These are phyloP conservation scores for Chymomyza fuscimana DNA, from an alignment of 2,888 invertebrate genomes.

Conservation along the genomic window DNA sequence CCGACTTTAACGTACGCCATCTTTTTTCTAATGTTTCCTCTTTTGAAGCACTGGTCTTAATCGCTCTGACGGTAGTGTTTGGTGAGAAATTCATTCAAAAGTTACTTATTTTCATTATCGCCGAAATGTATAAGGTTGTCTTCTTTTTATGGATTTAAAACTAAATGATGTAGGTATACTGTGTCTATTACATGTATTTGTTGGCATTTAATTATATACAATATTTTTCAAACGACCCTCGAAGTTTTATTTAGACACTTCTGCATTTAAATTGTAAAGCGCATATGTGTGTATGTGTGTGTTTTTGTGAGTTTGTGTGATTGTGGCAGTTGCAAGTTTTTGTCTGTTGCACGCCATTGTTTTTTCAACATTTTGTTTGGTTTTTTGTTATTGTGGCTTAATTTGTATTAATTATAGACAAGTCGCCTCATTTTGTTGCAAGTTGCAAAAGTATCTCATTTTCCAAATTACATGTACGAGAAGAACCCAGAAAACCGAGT, in stretches of 20 bases:
- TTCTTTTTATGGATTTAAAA: too few relatives aligned
- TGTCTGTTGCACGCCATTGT: conserved; percentile 3
- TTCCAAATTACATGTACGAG: conserved; percentile 58
- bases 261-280: background rate
- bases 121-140: too few relatives aligned
- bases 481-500: conserved; percentile 14
- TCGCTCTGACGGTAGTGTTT: too few relatives aligned
- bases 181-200: too few relatives aligned
- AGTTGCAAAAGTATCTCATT: conserved; percentile 71
- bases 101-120: too few relatives aligned
- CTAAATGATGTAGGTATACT: too few relatives aligned
- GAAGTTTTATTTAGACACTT: background rate
- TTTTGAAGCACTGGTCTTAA: too few relatives aligned
- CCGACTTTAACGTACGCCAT: too few relatives aligned
- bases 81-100: too few relatives aligned
- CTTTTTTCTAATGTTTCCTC: too few relatives aligned
- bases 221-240: too few relatives aligned
- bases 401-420: conserved; percentile 63
- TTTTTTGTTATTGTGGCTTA: conserved; percentile 20
- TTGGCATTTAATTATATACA: too few relatives aligned
- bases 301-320: background rate
- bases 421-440: conserved; percentile 30
- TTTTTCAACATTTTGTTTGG: background rate
- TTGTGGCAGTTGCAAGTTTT: background rate
- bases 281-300: background rate